Conservation (phyloP, 2,113 vertebrate genomes). For the Scalopus aquaticus region DNA sequence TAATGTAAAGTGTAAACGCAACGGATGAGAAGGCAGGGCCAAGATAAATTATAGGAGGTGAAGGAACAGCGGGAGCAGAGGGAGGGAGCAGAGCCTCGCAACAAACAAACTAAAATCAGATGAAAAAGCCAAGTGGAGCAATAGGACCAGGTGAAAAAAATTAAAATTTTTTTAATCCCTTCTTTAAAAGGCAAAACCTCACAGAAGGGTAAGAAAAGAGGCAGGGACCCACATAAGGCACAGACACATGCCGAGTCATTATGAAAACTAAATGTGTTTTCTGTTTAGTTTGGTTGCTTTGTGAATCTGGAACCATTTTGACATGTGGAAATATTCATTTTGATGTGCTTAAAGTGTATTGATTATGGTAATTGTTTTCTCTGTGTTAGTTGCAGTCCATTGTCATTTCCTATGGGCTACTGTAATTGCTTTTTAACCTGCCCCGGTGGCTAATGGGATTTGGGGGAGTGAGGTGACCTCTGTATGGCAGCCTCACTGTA, state of each 20-base stretch:
- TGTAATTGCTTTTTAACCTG: slow-evolving; percentile 79
- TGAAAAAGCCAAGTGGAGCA: slow-evolving; percentile 33
- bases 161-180: slow-evolving; percentile 60
- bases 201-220: slow-evolving; percentile 62
- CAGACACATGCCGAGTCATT: slow-evolving; percentile 55
- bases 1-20: slow-evolving; percentile 66
- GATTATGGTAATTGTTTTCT: slow-evolving; percentile 85
- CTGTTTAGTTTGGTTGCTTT: slow-evolving; percentile 76
- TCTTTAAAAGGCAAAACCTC: slow-evolving; percentile 48
- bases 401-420: slow-evolving; percentile 83
- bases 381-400: slow-evolving; percentile 74
- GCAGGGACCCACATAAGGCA: slow-evolving; percentile 43
- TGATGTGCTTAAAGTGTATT: slow-evolving; percentile 82
- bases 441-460: slow-evolving; percentile 76
- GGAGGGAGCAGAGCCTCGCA: slow-evolving; percentile 47
- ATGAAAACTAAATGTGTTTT: slow-evolving; percentile 82
- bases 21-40: slow-evolving; percentile 35
- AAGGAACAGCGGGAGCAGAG: slow-evolving; percentile 37
- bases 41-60: slow-evolving; percentile 70
- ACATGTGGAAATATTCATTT: slow-evolving; percentile 85
- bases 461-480: slow-evolving; percentile 67
- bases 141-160: slow-evolving; percentile 73
- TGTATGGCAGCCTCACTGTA: slow-evolving; percentile 49
- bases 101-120: slow-evolving; percentile 73
- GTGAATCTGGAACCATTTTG: slow-evolving; percentile 84